A percentile compares a stretch with the other conserved stretches of the same genome.
These are phyloP conservation scores for Tamandua tetradactyla DNA, from an alignment of 2,797 vertebrate species.

Conservation along the genomic window DNA sequence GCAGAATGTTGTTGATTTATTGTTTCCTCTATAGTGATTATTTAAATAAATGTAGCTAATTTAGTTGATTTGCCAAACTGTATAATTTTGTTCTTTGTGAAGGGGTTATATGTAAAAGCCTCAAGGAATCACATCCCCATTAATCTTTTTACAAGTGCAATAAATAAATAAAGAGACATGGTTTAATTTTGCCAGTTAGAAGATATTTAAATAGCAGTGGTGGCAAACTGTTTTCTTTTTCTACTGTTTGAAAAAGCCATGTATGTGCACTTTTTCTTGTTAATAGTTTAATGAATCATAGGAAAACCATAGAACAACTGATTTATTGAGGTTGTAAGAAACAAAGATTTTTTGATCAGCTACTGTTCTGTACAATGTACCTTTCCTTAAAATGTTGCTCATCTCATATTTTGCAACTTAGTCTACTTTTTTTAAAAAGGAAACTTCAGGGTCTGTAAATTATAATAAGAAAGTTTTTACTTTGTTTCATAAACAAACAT, in stretches of 20 bases:
- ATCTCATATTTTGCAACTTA: slow-evolving; percentile 4
- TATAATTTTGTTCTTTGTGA: slow-evolving; percentile 86
- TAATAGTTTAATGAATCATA: slow-evolving; percentile 53
- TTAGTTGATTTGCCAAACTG: slow-evolving; percentile 84
- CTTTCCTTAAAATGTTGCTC: neutral
- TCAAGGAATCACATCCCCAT: slow-evolving; percentile 86
- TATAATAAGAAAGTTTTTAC: neutral
- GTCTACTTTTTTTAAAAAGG: neutral
- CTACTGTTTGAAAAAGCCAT: slow-evolving; percentile 66
- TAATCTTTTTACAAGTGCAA: slow-evolving; percentile 87
- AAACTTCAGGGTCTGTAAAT: neutral
- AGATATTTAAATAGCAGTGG: slow-evolving; percentile 80
- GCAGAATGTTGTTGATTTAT: slow-evolving; percentile 87
- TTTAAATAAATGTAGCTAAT: slow-evolving; percentile 88
- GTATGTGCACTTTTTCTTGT: slow-evolving; percentile 61
- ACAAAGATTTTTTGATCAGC: neutral
- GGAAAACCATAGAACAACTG: neutral
- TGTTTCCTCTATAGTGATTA: slow-evolving; percentile 86
- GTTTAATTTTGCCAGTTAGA: slow-evolving; percentile 86
- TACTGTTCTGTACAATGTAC: neutral
- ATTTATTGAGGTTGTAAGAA: slow-evolving; percentile 24
- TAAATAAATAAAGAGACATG: slow-evolving; percentile 87
- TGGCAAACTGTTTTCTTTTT: slow-evolving; percentile 78
- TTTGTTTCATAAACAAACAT: neutral
- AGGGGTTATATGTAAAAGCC: slow-evolving; percentile 86